A percentile compares a stretch with the other conserved stretches of the same genome.
Conservation (phyloP, 2,888 invertebrate species). For the Ophion ellenae region DNA sequence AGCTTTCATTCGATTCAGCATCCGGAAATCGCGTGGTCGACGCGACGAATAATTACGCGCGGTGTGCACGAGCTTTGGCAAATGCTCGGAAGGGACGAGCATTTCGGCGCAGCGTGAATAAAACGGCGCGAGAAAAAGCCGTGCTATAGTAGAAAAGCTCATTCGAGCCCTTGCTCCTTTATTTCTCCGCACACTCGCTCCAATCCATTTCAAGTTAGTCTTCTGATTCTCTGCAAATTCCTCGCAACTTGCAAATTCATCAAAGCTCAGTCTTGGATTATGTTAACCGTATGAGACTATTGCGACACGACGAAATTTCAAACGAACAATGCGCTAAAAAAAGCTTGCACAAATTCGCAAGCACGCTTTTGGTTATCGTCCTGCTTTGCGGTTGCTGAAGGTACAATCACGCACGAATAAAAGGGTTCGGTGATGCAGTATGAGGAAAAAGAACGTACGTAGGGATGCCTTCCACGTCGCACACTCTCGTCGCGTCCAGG, state of each 20-base stretch:
- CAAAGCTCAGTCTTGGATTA: neutral
- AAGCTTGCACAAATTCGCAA: neutral
- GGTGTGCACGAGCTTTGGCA: conserved; percentile 37
- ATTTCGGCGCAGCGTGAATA: conserved; percentile 12
- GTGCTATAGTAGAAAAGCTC: conserved; percentile 24
- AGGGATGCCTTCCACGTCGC: conserved; percentile 23
- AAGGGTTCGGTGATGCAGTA: neutral
- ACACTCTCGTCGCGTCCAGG: neutral
- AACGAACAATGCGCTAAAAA: neutral
- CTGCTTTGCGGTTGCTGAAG: neutral
- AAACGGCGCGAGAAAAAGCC: conserved; percentile 36
- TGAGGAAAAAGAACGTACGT: neutral
- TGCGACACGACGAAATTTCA: neutral
- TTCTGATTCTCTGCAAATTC: neutral
- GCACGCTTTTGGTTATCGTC: neutral
- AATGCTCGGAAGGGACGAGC: conserved; percentile 25
- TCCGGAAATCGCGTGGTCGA: conserved; percentile 75
- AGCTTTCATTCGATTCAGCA: conserved; percentile 75
- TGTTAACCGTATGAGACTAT: neutral
- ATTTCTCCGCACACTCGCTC: conserved; percentile 14
- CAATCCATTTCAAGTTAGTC: neutral
- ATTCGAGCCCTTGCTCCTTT: conserved; percentile 24
- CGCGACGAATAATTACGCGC: conserved; percentile 75
- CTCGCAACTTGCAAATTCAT: neutral
- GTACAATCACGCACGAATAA: neutral